Conservation (phyloP, 2,888 invertebrate species). For the Lysandra bellargus region DNA sequence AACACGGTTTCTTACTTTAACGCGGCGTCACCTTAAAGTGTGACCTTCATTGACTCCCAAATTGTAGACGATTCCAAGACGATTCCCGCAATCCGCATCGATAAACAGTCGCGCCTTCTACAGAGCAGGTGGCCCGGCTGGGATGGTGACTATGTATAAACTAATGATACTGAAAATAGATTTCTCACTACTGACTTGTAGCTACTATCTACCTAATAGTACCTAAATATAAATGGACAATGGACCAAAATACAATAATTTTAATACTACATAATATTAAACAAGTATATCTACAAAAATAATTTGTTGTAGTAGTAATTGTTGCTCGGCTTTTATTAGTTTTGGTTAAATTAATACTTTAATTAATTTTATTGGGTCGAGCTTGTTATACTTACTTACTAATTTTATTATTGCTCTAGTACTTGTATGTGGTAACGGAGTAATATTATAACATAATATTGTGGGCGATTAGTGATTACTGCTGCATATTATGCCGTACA, state of each 20-base stretch:
- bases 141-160: background rate
- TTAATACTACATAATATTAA: no score
- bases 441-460: no score
- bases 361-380: background rate
- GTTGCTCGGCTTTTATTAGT: background rate
- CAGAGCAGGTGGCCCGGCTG: background rate
- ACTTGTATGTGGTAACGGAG: background rate
- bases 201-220: no score
- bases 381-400: background rate
- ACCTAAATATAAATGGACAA: no score
- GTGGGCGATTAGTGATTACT: background rate
- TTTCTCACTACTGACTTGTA: background rate
- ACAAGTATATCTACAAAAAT: no score
- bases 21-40: no score
- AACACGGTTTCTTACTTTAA: no score
- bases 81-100: background rate
- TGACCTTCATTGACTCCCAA: conserved; percentile 22
- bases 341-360: background rate
- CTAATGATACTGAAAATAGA: conserved; percentile 2
- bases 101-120: background rate
- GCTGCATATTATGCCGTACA: background rate
- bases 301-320: background rate
- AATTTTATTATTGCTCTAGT: background rate
- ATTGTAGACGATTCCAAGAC: conserved; percentile 5
- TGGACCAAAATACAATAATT: no score